These are phyloP conservation scores for Chloroclystis v-ata DNA, from an alignment of 2,888 invertebrate species.

Conservation along the genomic window DNA sequence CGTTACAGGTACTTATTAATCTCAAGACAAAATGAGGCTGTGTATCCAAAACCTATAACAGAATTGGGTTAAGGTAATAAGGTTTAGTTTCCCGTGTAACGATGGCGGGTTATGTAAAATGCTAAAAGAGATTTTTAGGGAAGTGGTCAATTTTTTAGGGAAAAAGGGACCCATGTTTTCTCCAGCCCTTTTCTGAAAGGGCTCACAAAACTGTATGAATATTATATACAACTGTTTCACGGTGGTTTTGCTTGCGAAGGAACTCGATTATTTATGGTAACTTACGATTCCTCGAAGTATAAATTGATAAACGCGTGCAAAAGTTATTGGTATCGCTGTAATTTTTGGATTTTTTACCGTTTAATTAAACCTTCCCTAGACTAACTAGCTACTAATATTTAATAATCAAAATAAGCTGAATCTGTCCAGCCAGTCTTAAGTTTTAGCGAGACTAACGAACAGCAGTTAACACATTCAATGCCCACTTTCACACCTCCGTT, in stretches of 20 bases:
- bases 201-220: not conserved
- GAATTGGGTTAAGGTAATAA: slow-evolving; percentile 16
- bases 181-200: not conserved
- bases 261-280: too few relatives aligned
- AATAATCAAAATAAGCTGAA: too few relatives aligned
- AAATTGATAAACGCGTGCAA: too few relatives aligned
- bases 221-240: not conserved
- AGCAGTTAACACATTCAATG: too few relatives aligned
- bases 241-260: not conserved
- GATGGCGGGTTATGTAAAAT: slow-evolving; percentile 7
- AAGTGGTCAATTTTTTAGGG: slow-evolving; percentile 4
- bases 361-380: too few relatives aligned
- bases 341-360: too few relatives aligned
- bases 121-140: slow-evolving; percentile 12
- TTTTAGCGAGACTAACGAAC: too few relatives aligned
- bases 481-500: too few relatives aligned
- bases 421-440: too few relatives aligned
- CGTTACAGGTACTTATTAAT: not conserved
- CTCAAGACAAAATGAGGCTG: slow-evolving; percentile 6
- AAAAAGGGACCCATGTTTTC: not conserved
- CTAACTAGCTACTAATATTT: too few relatives aligned
- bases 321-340: too few relatives aligned
- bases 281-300: too few relatives aligned
- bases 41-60: slow-evolving; percentile 9
- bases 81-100: slow-evolving; percentile 11